Evolutionary conservation across 2,113 vertebrate species (phyloP).

Genomic region (crab-eating macaque (Macaca fascicularis)): DNA sequence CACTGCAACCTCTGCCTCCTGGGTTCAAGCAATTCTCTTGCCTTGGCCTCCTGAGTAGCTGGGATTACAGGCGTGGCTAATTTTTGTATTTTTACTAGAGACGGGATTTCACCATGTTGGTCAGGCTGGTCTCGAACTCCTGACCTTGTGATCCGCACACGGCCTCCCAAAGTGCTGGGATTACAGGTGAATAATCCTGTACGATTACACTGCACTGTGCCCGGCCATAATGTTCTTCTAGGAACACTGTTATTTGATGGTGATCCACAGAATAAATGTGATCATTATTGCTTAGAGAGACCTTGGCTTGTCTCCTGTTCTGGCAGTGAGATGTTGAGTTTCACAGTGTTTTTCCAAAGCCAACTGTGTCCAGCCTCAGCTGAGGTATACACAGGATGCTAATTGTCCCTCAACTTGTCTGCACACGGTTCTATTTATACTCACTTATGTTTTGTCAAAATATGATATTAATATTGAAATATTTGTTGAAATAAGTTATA

Average conservation of each 20-base stretch:
- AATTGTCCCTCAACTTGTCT: not conserved
- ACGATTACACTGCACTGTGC: too few relatives aligned
- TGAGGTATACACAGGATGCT: not conserved
- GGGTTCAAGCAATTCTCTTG: too few relatives aligned
- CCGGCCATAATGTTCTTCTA: not conserved
- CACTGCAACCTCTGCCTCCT: too few relatives aligned
- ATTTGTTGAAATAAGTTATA: not conserved
- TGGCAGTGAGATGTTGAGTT: not conserved
- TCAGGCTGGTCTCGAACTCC: too few relatives aligned
- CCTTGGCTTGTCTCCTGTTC: not conserved
- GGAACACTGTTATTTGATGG: not conserved
- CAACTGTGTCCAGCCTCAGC: not conserved
- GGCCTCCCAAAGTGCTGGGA: too few relatives aligned
- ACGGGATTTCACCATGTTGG: too few relatives aligned
- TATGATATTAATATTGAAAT: not conserved
- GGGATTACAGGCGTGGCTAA: too few relatives aligned
- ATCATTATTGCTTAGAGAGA: not conserved
- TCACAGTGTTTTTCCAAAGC: not conserved
- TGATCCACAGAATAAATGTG: not conserved
- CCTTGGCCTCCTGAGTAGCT: too few relatives aligned
- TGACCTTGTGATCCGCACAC: too few relatives aligned
- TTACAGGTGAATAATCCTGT: too few relatives aligned
- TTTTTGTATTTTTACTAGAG: too few relatives aligned
- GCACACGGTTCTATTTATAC: not conserved
- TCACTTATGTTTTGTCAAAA: not conserved